Base-by-base conservation (phyloP, 2,797 vertebrate species). In the Enteromius fasciolatus region DNA sequence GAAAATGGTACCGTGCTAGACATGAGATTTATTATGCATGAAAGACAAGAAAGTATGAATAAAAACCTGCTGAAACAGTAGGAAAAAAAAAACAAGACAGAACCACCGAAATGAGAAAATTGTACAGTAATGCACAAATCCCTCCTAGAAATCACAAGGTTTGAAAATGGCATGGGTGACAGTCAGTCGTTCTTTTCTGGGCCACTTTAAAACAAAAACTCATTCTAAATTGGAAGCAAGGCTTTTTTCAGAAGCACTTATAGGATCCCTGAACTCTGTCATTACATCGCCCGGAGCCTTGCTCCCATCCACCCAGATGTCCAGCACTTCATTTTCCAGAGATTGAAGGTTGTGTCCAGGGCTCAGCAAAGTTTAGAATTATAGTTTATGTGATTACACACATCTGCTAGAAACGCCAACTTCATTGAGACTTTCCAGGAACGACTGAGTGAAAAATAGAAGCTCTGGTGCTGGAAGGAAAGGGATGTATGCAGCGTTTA, bases 301-400 rank as follows among this genome's bases (percentile, higher is more conserved):
- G 23, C 72, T 50, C 41, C 20, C 63, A 12, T 76, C 84, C 78
- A 81, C 75, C 81, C 81, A 70, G 63, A 85, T 82, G 80, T 85
- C 81, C 81, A 76, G 81, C 52, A 33, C 59, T 86, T 80, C 67
- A 76, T 76, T 76, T 64, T 57, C 46, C 28, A 79, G 76, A 75
- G 84, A 87, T 85, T 86, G 82, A 84, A 79, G 82, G 82, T 78
- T 79, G 70, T 15, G 52, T 77, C 36, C 75, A 59, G 66, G 78
- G 46, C 84, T 84, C 46, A 18, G 76, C 48, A 25, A 39, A 70
- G 17, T 25, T 80, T 78, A 78, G 80, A 85, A 84, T 87, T 84
- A 87, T 61, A 76, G 79, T 73, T 46, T 46, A 78, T 76, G 72
- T 86, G 85, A 86, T 88, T 87, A 88, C 72, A 33, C 25, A 68